phyloP scores from a whole-genome alignment of 2,888 invertebrate species.

The Osmoderma eremita region DNA sequence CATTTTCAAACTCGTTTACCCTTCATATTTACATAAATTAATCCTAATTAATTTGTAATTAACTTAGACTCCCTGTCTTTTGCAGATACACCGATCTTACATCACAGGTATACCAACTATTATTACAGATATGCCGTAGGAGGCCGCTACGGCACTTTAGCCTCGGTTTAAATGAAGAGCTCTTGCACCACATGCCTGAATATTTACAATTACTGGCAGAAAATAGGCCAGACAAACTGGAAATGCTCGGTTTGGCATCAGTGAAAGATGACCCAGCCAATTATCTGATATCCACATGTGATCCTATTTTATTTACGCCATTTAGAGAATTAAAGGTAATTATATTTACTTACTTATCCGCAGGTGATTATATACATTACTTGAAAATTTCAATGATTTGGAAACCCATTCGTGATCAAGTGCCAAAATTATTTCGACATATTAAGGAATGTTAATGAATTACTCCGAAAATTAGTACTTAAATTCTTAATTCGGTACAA shows the following conservation, averaged over 20 bases:
- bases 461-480: too few species aligned
- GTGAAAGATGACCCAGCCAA: conserved; percentile 78
- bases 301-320: conserved; percentile 68
- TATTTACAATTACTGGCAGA: conserved; percentile 57
- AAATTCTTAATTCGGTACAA: too few species aligned
- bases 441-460: too few species aligned
- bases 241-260: conserved; percentile 74
- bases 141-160: conserved; percentile 58
- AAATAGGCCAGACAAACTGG: conserved; percentile 67
- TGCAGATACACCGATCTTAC: conserved; percentile 28
- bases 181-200: conserved; percentile 57
- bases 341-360: too few species aligned
- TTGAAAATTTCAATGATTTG: too few species aligned
- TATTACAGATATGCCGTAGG: conserved; percentile 49
- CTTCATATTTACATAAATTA: conserved; percentile 9
- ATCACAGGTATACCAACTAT: conserved; percentile 22
- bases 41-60: background rate
- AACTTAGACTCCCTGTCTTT: background rate
- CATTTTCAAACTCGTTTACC: too few species aligned
- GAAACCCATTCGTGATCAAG: too few species aligned
- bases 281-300: conserved; percentile 69
- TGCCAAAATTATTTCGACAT: too few species aligned
- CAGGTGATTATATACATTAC: too few species aligned
- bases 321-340: conserved; percentile 69
- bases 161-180: conserved; percentile 61